A percentile compares a stretch with the other conserved stretches of the same genome.
Evolutionary conservation across 2,113 vertebrate genomes (phyloP).

Genomic region (Heterotis niloticus): DNA sequence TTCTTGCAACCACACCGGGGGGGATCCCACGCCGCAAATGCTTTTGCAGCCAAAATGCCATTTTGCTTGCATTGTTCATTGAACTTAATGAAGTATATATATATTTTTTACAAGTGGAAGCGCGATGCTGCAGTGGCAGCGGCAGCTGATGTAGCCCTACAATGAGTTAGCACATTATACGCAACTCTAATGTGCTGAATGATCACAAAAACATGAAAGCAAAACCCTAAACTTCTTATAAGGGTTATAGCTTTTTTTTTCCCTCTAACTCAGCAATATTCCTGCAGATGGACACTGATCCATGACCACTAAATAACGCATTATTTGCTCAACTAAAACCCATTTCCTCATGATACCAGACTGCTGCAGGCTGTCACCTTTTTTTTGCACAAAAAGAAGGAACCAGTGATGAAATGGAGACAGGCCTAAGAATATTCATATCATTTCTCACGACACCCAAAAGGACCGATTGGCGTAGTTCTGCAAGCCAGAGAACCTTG

Average conservation of each 20-base stretch:
- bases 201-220: neutral
- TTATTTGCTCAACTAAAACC: neutral
- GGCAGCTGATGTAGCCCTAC: neutral
- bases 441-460: neutral
- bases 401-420: too few relatives aligned
- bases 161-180: neutral
- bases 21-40: constrained; percentile 13
- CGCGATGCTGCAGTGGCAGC: neutral
- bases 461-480: neutral
- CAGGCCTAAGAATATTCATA: neutral
- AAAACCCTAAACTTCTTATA: neutral
- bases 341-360: neutral
- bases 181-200: neutral
- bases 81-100: neutral
- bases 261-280: too few relatives aligned
- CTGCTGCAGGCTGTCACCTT: neutral
- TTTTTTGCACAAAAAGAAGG: neutral
- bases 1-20: constrained; percentile 26
- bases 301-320: too few relatives aligned
- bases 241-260: too few relatives aligned
- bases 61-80: neutral
- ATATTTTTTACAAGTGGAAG: neutral
- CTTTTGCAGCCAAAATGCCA: neutral
- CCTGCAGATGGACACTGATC: too few relatives aligned
- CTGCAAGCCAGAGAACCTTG: neutral